Percentiles rank a stretch among this genome's conserved stretches.
These are phyloP conservation scores for Acanthornis magna DNA, from an alignment of 2,797 vertebrate species.

Conservation along the genomic window DNA sequence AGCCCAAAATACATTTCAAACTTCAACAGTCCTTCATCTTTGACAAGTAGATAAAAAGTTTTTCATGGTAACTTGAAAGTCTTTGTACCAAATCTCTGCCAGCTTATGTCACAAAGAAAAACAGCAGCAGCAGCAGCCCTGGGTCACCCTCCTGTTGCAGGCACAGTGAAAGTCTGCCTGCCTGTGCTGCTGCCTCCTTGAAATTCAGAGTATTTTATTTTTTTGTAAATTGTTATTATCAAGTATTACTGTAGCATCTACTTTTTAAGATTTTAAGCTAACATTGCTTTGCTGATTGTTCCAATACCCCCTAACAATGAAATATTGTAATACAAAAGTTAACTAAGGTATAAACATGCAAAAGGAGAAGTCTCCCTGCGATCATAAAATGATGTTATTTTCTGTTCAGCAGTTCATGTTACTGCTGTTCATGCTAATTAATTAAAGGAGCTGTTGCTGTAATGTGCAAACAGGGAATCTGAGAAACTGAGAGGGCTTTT, in stretches of 20 bases:
- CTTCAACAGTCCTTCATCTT: not conserved
- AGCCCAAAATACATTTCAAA: not conserved
- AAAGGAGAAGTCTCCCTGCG: slow-evolving; percentile 78
- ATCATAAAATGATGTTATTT: slow-evolving; percentile 87
- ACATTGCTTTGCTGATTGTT: slow-evolving; percentile 56
- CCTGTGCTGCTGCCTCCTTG: not conserved
- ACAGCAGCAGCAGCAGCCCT: not conserved
- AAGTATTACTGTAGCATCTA: slow-evolving; percentile 11
- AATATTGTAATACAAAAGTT: slow-evolving; percentile 75
- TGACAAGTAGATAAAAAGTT: not conserved
- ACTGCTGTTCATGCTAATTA: slow-evolving; percentile 88
- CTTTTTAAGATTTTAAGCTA: slow-evolving; percentile 60
- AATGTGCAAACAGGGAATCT: slow-evolving; percentile 86
- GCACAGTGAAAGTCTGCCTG: not conserved
- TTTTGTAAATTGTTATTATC: slow-evolving; percentile 2
- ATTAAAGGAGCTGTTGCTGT: slow-evolving; percentile 90
- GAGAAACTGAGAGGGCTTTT: slow-evolving; percentile 84
- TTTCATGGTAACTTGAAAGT: not conserved
- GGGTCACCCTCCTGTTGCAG: not conserved
- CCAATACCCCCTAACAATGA: slow-evolving; percentile 59
- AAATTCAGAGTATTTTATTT: not conserved
- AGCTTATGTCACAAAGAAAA: not conserved
- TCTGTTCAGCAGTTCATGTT: slow-evolving; percentile 91
- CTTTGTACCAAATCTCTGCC: not conserved
- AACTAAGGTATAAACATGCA: slow-evolving; percentile 80